A percentile compares a stretch with the other conserved stretches of the same genome.
These are phyloP conservation scores for Loripinus fragilis DNA, from an alignment of 2,888 invertebrate species.

Conservation along the genomic window DNA sequence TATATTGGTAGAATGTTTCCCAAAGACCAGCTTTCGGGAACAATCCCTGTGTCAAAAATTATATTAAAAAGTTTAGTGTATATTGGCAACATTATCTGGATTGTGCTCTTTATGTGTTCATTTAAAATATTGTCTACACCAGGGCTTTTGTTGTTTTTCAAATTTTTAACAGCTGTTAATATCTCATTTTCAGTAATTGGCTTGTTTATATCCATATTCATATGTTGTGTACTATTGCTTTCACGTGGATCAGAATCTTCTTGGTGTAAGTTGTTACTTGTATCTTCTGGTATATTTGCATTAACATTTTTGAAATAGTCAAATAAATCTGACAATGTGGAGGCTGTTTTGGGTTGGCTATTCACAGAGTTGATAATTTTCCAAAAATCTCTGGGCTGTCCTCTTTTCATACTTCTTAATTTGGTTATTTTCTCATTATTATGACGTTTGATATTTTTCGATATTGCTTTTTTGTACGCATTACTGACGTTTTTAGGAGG, in stretches of 20 bases:
- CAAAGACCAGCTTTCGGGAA: conserved; percentile 20
- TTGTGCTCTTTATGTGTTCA: conserved; percentile 5
- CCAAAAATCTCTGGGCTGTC: neutral
- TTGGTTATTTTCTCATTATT: neutral
- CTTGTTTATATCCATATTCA: neutral
- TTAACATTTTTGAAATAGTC: neutral
- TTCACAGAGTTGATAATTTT: neutral
- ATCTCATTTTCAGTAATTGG: neutral
- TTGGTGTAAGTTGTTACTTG: neutral
- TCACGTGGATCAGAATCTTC: neutral
- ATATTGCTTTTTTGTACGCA: neutral
- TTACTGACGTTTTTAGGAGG: neutral
- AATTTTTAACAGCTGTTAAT: neutral
- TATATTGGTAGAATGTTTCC: conserved; percentile 2
- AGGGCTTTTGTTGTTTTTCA: conserved; percentile 24
- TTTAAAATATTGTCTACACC: conserved; percentile 18
- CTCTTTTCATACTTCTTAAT: neutral
- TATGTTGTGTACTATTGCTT: neutral
- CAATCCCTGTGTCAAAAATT: conserved; percentile 13
- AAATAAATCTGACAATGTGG: neutral
- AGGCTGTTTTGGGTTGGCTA: neutral
- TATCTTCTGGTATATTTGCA: neutral
- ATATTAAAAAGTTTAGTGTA: conserved; percentile 16
- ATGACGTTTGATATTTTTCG: neutral
- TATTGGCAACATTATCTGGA: neutral